A percentile compares a stretch with the other conserved stretches of the same genome.
phyloP scores from a whole-genome alignment of 2,888 invertebrate species.

The Drosophila atripex region DNA sequence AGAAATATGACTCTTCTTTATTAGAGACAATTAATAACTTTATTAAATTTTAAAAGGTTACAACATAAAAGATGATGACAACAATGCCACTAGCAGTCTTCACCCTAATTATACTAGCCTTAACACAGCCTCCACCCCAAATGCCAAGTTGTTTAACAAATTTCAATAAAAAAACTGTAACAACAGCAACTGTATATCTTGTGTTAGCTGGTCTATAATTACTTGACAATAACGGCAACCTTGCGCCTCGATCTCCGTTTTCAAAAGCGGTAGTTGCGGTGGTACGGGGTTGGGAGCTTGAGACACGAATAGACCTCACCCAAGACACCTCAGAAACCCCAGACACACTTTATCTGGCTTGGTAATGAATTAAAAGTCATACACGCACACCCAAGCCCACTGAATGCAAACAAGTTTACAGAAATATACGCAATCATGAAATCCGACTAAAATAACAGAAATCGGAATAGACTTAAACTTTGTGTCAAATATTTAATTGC shows the following conservation, averaged over 20 bases:
- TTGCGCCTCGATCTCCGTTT: conserved; percentile 71
- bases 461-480: conserved; percentile 67
- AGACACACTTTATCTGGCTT: conserved; percentile 53
- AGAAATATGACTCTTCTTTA: not conserved
- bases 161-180: conserved; percentile 35
- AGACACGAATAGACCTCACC: conserved; percentile 13
- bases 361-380: conserved; percentile 64
- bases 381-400: conserved; percentile 51
- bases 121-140: conserved; percentile 21
- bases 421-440: conserved; percentile 61
- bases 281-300: conserved; percentile 8
- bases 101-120: conserved; percentile 2
- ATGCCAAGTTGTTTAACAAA: conserved; percentile 29
- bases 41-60: not conserved
- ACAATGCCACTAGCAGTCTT: not conserved
- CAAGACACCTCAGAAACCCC: conserved; percentile 26
- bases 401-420: conserved; percentile 49
- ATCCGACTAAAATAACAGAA: conserved; percentile 55
- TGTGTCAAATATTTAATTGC: conserved; percentile 13
- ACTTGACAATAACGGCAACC: conserved; percentile 74
- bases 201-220: conserved; percentile 61
- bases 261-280: conserved; percentile 36
- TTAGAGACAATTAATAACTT: not conserved
- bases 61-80: not conserved
- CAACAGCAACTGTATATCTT: conserved; percentile 40